These are phyloP conservation scores for Drosophila parvula DNA, from an alignment of 1,140 invertebrate genomes.

Conservation along the genomic window DNA sequence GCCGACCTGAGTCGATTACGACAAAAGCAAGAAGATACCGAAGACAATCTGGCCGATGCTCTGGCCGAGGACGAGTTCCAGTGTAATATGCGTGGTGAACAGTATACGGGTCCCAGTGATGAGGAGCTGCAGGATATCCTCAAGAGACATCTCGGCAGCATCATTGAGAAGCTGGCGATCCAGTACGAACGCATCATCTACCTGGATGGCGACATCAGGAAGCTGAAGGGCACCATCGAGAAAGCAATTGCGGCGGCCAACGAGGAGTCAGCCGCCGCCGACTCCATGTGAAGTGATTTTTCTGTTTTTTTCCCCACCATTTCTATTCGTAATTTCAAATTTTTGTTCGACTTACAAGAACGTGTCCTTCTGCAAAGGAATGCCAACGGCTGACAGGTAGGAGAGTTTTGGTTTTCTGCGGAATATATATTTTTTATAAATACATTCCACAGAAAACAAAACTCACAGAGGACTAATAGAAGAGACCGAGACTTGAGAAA, in stretches of 20 bases:
- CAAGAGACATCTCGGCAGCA: slow-evolving; percentile 22
- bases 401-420: neutral
- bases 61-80: slow-evolving; percentile 63
- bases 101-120: slow-evolving; percentile 12
- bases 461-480: neutral
- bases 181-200: slow-evolving; percentile 44
- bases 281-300: slow-evolving; percentile 10
- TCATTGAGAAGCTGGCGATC: slow-evolving; percentile 38
- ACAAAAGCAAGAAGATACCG: slow-evolving; percentile 46
- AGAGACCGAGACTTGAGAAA: too few relatives aligned
- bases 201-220: slow-evolving; percentile 51
- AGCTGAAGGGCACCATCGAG: slow-evolving; percentile 52
- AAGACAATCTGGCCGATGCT: slow-evolving; percentile 52
- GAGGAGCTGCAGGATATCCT: slow-evolving; percentile 40
- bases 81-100: slow-evolving; percentile 23
- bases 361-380: neutral
- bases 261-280: slow-evolving; percentile 37
- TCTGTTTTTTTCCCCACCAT: neutral
- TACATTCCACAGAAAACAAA: neutral
- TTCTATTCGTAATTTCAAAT: neutral
- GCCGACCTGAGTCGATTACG: slow-evolving; percentile 33
- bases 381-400: neutral
- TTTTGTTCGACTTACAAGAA: neutral
- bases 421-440: neutral
- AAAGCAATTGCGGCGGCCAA: slow-evolving; percentile 53